Percentiles rank a stretch among this genome's conserved stretches.
phyloP scores from a whole-genome alignment of 2,113 vertebrate species.

The Pelodiscus sinensis region DNA sequence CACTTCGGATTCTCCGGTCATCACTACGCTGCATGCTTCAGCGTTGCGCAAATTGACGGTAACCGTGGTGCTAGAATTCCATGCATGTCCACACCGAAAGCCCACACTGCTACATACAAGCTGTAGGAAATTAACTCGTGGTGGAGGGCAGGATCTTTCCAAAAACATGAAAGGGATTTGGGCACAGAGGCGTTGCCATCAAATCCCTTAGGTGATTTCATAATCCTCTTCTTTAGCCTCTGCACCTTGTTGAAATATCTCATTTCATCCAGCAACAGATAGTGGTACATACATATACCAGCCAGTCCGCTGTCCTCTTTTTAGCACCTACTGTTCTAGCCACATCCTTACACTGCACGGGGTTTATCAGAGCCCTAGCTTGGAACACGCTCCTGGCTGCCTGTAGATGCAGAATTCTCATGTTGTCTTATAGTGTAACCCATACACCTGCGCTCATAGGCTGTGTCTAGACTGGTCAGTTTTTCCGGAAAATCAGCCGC shows the following conservation, averaged over 20 bases:
- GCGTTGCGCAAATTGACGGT: neutral
- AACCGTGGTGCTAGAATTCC: neutral
- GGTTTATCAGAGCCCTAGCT: neutral
- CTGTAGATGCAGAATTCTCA: neutral
- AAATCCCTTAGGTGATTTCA: neutral
- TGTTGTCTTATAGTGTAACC: neutral
- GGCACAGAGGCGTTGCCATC: neutral
- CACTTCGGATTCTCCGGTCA: neutral
- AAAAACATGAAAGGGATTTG: neutral
- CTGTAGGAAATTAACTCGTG: neutral
- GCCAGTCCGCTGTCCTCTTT: fast-evolving
- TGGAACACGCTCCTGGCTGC: neutral
- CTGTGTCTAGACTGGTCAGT: too few relatives aligned
- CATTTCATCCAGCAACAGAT: neutral
- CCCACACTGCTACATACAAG: neutral
- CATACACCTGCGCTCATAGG: neutral
- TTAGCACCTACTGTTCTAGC: neutral
- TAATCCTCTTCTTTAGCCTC: neutral
- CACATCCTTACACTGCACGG: neutral
- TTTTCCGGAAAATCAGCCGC: too few relatives aligned
- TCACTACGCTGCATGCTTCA: neutral
- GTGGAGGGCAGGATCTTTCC: neutral
- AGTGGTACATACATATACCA: neutral
- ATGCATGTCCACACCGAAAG: neutral
- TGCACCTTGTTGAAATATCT: neutral